Evolutionary conservation across 2,797 vertebrate genomes (phyloP), one percentile per base, ranked within the genome.

Genomic region (Novumbra hubbsi): DNA sequence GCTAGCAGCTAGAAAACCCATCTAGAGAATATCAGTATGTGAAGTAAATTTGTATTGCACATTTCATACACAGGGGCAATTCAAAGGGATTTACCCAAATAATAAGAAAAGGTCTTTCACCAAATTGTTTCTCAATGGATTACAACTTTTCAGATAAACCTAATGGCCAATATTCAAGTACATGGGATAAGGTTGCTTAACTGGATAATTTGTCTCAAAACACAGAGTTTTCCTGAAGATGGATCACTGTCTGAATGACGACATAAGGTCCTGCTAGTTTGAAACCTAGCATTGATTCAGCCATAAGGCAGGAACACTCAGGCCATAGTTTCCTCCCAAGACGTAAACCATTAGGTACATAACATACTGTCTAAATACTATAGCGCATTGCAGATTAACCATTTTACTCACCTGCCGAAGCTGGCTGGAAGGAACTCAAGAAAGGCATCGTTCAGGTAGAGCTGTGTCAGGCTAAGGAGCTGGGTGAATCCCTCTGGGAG

Each of bases 401-500:
- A 45, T 45, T 45, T 38, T 12, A 87, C 94, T 85, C 90, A 99
- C 98, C 97, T 97, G 90, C 98, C 98, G 83, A 99, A 99, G 87
- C 96, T 98, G 76, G 96, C 96, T 74, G 98, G 98, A 78, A 99
- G 90, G 82, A 98, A 98, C 90, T 99, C 98, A 82, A 99, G 94
- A 87, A 99, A 99, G 89, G 96, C 97, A 90, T 99, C 98, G 70
- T 99, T 99, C 92, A 99, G 92, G 90, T 99, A 99, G 83, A 99
- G 94, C 91, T 99, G 96, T 0, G 96, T 96, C 92, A 99, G 90
- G 85, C 94, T 98, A 87, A 98, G 93, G 50, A 99, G 95, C 84
- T 99, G 98, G 50, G 98, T 99, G 94, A 98, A 98, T 86, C 98
- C 97, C 87, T 99, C 98, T 70, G 97, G 98, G 87, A 99, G 96